Percentiles rank a stretch among this genome's conserved stretches.
Conservation (phyloP, 2,888 invertebrate species). For the Anorthoa munda region DNA sequence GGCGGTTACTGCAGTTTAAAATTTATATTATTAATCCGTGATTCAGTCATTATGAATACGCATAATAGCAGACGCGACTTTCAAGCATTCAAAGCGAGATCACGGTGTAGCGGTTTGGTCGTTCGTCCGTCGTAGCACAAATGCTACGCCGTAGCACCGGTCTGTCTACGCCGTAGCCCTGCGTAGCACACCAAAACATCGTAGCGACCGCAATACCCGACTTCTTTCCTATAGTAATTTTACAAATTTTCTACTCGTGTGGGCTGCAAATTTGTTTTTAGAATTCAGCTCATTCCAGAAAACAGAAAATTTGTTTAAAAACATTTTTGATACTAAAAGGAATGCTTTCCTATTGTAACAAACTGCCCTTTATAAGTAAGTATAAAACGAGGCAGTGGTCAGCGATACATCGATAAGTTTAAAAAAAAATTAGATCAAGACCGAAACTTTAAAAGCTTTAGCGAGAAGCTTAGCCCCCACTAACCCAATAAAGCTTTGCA, state of each 20-base stretch:
- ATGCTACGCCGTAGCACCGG: conserved; percentile 24
- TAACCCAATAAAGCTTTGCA: conserved; percentile 27
- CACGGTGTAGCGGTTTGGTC: too few relatives aligned
- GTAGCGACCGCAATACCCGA: neutral
- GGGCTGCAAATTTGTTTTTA: neutral
- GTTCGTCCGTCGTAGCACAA: neutral
- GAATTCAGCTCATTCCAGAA: neutral
- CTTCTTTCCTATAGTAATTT: neutral
- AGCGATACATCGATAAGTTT: neutral
- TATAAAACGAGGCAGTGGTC: neutral
- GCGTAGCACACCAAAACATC: neutral
- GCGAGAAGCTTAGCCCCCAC: neutral
- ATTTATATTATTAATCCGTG: neutral
- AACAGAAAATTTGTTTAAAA: neutral
- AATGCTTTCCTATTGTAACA: neutral
- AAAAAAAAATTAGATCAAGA: neutral
- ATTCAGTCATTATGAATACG: neutral
- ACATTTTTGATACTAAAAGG: neutral
- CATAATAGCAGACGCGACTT: neutral
- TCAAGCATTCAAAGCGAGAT: neutral
- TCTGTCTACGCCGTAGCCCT: conserved; percentile 10
- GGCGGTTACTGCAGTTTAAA: too few relatives aligned
- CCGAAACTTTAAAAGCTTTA: conserved; percentile 14
- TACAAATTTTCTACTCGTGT: too few relatives aligned
- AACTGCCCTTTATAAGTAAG: neutral